Evolutionary conservation across 2,113 vertebrate genomes (phyloP).

Genomic region (Pavo muticus): DNA sequence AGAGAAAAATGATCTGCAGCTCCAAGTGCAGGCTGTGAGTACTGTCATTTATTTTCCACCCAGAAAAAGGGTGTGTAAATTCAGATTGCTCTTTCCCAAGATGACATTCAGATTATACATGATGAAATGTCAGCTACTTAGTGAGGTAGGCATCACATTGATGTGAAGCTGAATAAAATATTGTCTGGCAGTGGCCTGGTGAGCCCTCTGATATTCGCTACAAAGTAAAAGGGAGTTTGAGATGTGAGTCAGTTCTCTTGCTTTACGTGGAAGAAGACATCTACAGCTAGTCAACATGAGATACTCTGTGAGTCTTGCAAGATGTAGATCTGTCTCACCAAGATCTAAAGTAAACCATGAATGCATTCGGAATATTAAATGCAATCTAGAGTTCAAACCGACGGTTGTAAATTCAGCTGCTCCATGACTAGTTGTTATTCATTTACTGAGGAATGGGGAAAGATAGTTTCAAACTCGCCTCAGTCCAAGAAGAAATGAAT

Average conservation of each 20-base stretch:
- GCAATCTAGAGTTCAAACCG: not conserved
- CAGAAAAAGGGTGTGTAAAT: not conserved
- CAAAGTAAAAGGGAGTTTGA: not conserved
- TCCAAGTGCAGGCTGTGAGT: constrained; percentile 89
- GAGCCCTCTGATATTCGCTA: not conserved
- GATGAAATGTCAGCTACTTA: not conserved
- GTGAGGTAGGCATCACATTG: not conserved
- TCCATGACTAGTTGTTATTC: not conserved
- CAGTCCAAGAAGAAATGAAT: not conserved
- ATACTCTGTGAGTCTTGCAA: not conserved
- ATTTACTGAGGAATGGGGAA: not conserved
- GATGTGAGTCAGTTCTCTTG: not conserved
- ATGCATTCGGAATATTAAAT: not conserved
- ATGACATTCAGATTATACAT: not conserved
- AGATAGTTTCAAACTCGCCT: not conserved
- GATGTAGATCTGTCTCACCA: not conserved
- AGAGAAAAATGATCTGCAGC: constrained; percentile 88
- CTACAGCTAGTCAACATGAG: not conserved
- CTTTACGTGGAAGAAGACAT: not conserved
- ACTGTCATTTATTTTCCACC: not conserved
- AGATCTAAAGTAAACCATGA: not conserved
- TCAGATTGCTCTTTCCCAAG: not conserved
- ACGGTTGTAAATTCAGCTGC: not conserved
- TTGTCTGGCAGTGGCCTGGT: not conserved
- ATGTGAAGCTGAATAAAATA: not conserved